These are phyloP conservation scores for Diadema setosum DNA, from an alignment of 35 echinoderm and acorn worm genomes.

Conservation along the genomic window DNA sequence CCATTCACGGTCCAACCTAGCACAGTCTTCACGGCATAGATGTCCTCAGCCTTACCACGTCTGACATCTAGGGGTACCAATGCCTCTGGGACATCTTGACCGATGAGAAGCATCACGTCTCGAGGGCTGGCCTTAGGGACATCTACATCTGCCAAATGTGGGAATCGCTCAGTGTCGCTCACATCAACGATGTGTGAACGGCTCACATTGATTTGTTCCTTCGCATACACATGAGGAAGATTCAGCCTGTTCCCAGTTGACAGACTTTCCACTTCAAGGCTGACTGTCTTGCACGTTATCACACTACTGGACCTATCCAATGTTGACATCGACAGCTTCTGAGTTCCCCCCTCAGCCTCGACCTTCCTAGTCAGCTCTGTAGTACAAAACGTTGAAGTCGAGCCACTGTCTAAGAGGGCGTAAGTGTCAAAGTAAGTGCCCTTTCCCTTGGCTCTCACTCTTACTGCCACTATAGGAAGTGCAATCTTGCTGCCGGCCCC, in stretches of 20 bases:
- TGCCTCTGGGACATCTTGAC: conserved; percentile 36
- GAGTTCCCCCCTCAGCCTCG: neutral
- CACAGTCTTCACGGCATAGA: conserved; percentile 29
- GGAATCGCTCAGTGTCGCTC: neutral
- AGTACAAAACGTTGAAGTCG: conserved; percentile 45
- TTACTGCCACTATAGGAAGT: conserved; percentile 11
- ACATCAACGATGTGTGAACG: neutral
- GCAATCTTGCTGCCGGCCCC: conserved; percentile 14
- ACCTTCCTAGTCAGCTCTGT: neutral
- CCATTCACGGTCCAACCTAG: conserved; percentile 63
- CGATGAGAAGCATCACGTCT: conserved; percentile 25
- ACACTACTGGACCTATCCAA: neutral
- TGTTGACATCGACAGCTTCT: conserved; percentile 16
- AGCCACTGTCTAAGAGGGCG: conserved; percentile 46
- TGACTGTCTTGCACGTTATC: neutral
- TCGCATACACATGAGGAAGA: neutral
- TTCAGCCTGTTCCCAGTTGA: neutral
- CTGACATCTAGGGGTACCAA: conserved; percentile 32
- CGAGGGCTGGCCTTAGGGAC: neutral
- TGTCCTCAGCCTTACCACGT: neutral
- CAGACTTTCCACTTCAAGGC: neutral
- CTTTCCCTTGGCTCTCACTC: neutral
- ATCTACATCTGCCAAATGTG: conserved; percentile 4
- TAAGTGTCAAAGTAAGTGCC: conserved; percentile 5
- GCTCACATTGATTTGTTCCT: neutral